Conservation (phyloP, 2,113 vertebrate species). For the Gulo gulo region DNA sequence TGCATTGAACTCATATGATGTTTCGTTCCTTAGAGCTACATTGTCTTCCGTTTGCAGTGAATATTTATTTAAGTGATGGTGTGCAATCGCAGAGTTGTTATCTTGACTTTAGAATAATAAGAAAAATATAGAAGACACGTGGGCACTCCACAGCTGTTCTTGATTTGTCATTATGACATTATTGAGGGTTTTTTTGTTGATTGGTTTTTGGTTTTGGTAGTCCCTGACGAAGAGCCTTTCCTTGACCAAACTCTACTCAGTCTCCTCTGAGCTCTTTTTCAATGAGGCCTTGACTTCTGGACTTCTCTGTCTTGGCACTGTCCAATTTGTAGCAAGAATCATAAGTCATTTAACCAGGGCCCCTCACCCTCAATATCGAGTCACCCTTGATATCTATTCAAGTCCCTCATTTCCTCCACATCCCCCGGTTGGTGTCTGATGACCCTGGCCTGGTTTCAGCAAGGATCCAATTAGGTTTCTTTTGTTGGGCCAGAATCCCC, state of each 20-base stretch:
- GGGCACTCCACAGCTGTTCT: neutral
- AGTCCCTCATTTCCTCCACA: neutral
- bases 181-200: neutral
- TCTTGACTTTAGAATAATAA: slow-evolving; percentile 27
- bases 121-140: neutral
- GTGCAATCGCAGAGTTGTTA: neutral
- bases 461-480: neutral
- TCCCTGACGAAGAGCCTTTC: neutral
- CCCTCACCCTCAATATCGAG: neutral
- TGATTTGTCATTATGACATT: neutral
- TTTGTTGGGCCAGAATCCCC: neutral
- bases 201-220: neutral
- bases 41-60: neutral
- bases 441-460: neutral
- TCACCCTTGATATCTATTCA: neutral
- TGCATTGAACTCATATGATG: neutral
- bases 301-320: neutral
- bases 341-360: neutral
- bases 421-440: neutral
- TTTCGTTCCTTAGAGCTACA: neutral
- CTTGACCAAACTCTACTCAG: neutral
- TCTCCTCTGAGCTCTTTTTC: neutral
- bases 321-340: neutral
- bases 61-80: neutral
- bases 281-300: neutral